Evolutionary conservation across 2,797 vertebrate genomes (phyloP).

Genomic region (Danio choprae): DNA sequence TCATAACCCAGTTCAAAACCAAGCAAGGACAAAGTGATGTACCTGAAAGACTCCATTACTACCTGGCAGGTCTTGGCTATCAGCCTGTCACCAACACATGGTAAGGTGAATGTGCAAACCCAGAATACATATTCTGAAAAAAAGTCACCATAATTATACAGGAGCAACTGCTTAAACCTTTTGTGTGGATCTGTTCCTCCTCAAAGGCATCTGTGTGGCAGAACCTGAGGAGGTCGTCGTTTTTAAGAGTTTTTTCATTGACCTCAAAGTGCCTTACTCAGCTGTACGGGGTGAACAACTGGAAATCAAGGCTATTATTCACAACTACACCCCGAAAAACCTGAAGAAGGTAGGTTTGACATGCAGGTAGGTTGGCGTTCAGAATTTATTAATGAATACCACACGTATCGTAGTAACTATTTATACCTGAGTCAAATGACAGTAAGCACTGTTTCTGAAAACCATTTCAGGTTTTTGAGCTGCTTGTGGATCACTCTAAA

Average conservation of each 20-base stretch:
- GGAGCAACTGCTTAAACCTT: not conserved
- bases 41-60: constrained; percentile 87
- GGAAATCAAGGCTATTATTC: constrained; percentile 87
- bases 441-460: too few species aligned
- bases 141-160: not conserved
- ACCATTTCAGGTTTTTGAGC: too few species aligned
- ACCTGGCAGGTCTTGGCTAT: constrained; percentile 89
- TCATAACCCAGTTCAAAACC: constrained; percentile 49
- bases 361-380: too few species aligned
- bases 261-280: constrained; percentile 87
- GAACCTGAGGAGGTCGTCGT: constrained; percentile 84
- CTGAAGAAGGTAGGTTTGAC: not conserved
- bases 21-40: constrained; percentile 40
- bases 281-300: constrained; percentile 89
- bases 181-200: not conserved
- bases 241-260: constrained; percentile 85
- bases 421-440: not conserved
- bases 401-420: not conserved
- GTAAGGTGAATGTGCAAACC: not conserved
- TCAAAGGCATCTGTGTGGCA: constrained; percentile 85
- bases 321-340: constrained; percentile 77
- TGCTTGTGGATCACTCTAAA: not conserved
- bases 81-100: constrained; percentile 68
- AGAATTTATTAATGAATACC: too few species aligned
- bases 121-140: not conserved